Conservation (phyloP, 2,113 vertebrate genomes). For the Solenodon paradoxus region DNA sequence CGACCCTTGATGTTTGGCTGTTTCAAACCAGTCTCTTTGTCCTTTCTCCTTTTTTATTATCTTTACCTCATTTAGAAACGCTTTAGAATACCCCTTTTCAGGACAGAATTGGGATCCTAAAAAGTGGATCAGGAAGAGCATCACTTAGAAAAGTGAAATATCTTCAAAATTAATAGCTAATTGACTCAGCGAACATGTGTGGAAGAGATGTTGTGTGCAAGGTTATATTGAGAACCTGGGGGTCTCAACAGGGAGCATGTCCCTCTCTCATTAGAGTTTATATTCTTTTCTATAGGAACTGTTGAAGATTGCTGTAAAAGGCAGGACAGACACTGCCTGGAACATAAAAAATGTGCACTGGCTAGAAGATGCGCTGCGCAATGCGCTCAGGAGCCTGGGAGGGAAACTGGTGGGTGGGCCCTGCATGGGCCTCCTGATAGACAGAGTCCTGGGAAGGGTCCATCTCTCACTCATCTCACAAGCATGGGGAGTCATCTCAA, state of each 20-base stretch:
- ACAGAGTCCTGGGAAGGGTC: not conserved
- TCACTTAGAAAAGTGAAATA: not conserved
- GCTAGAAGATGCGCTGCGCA: accelerated
- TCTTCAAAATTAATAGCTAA: not conserved
- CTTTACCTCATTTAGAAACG: not conserved
- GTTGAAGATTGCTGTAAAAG: too few species aligned
- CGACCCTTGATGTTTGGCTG: not conserved
- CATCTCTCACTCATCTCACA: not conserved
- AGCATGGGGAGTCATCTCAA: not conserved
- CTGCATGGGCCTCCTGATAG: not conserved
- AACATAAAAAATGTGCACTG: accelerated
- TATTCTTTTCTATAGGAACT: not conserved
- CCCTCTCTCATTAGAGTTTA: not conserved
- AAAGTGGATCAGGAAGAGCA: not conserved
- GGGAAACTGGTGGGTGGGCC: accelerated
- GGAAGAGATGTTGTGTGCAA: accelerated
- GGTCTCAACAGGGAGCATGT: too few species aligned
- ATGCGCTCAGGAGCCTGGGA: accelerated
- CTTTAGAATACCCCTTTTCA: not conserved
- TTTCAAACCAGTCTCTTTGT: not conserved
- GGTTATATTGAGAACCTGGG: not conserved
- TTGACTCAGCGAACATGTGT: not conserved
- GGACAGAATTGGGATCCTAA: not conserved
- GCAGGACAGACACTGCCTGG: not conserved
- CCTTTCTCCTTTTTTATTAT: not conserved